Percentiles rank a stretch among this genome's conserved stretches.
These are phyloP conservation scores for Antechinus stuartii DNA, from an alignment of 2,113 vertebrate genomes.

Conservation along the genomic window DNA sequence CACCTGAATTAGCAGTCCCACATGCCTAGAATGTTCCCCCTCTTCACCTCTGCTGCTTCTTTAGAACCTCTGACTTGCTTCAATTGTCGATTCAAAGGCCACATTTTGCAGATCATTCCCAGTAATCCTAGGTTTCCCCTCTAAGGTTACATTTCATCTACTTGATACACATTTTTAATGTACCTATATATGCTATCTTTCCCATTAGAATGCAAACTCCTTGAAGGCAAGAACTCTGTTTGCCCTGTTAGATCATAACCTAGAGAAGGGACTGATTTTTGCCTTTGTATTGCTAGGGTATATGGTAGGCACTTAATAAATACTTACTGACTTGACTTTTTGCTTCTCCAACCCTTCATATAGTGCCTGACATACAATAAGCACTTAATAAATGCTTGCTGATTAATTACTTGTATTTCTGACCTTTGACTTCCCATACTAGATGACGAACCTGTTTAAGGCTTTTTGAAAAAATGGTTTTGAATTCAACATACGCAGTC, in stretches of 20 bases:
- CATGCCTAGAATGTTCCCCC: not conserved
- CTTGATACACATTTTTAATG: not conserved
- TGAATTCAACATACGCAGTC: not conserved
- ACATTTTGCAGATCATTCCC: not conserved
- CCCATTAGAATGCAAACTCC: not conserved
- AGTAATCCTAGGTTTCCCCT: not conserved
- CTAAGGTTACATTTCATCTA: not conserved
- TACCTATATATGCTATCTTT: not conserved
- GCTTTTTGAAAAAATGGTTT: not conserved
- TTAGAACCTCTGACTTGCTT: not conserved
- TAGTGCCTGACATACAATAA: not conserved
- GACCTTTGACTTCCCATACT: not conserved
- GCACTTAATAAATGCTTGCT: not conserved
- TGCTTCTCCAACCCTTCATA: not conserved
- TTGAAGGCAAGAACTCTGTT: not conserved
- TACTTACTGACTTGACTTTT: not conserved
- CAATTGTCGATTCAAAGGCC: not conserved
- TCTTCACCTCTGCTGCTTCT: not conserved
- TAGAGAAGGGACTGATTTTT: not conserved
- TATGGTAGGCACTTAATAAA: not conserved
- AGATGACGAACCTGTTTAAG: not conserved
- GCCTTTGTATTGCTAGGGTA: not conserved
- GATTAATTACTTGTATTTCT: not conserved
- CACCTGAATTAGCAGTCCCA: not conserved
- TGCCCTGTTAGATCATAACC: not conserved